Evolutionary conservation across 2,113 vertebrate genomes (phyloP), one percentile per base, ranked within the genome.

Genomic region (Dolichallabes microphthalmus): DNA sequence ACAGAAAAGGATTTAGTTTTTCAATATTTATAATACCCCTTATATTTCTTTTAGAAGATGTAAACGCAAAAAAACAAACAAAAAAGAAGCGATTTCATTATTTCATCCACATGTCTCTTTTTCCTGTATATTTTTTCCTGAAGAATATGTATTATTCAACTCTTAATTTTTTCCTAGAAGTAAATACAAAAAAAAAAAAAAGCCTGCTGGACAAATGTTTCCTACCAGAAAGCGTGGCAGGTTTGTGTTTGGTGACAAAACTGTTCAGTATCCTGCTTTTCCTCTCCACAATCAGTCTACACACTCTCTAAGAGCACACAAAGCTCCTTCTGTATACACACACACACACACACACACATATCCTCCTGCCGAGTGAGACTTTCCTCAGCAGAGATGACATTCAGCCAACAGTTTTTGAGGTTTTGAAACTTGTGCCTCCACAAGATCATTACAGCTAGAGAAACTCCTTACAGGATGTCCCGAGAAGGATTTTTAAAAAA

Each of bases 341-440:
- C 45, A 45, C 84, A 71, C 69, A 45, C 45, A 45, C 45, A 45
- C 45, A 8, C 45, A 77, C 55, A 58, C 79, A 71, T 63, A 61
- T 64, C 61, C 64, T 66, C 77, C 81, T 71, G 88, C 86, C 80
- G 64, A 87, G 76, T 39, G 52, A 73, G 77, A 66, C 79, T 86
- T 84, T 84, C 78, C 86, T 30, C 32, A 22, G 80, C 69, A 79
- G 45, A 82, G 64, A 78, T 83, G 75, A 80, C 85, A 86, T 88
- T 71, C 68, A 81, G 80, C 35, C 35, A 73, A 76, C 82, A 69
- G 19, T 63, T 73, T 32, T 58, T 53, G 39, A 57, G 61, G 57
- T 55, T 79, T 84, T 85, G 50, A 85, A 82, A 89, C 45, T 7
- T 64, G 39, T 53, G 35, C 85, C 53, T 53, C 27, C 55, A 60